Percentiles rank a stretch among this genome's conserved stretches.
Conservation (phyloP, 1,140 invertebrate species). For the Lepidurus couesii region DNA sequence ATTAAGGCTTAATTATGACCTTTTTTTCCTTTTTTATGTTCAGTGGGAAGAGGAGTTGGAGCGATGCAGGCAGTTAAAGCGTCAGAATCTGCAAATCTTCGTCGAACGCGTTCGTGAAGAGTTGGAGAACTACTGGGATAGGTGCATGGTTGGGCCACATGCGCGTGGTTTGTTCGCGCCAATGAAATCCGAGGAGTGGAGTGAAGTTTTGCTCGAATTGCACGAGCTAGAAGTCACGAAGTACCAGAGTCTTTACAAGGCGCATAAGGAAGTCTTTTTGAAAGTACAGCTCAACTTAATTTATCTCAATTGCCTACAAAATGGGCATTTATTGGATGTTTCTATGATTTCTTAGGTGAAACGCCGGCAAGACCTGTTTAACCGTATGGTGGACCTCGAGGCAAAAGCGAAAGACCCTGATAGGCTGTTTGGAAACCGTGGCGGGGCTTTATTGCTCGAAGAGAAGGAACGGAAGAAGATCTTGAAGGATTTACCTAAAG, state of each 20-base stretch:
- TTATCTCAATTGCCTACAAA: conserved; percentile 28
- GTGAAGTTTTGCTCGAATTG: conserved; percentile 63
- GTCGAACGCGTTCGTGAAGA: conserved; percentile 61
- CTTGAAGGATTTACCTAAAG: conserved; percentile 52
- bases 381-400: conserved; percentile 62
- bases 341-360: conserved; percentile 54
- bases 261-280: conserved; percentile 54
- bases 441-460: conserved; percentile 71
- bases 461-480: conserved; percentile 73
- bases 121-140: conserved; percentile 63
- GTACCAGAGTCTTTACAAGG: conserved; percentile 59
- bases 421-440: conserved; percentile 69
- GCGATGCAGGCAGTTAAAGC: conserved; percentile 57
- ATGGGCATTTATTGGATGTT: conserved; percentile 22
- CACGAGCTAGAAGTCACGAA: conserved; percentile 67
- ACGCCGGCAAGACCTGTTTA: conserved; percentile 57
- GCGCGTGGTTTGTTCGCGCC: conserved; percentile 59
- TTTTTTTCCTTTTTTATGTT: conserved; percentile 36
- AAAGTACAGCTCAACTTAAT: conserved; percentile 31
- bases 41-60: conserved; percentile 54
- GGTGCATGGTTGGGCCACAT: conserved; percentile 57
- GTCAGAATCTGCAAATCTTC: conserved; percentile 61
- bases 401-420: conserved; percentile 65
- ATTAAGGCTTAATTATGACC: conserved; percentile 24
- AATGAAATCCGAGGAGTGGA: conserved; percentile 57